Evolutionary conservation across 2,113 vertebrate genomes (phyloP), one percentile per base, ranked within the genome.

Genomic region (Serinus canaria): DNA sequence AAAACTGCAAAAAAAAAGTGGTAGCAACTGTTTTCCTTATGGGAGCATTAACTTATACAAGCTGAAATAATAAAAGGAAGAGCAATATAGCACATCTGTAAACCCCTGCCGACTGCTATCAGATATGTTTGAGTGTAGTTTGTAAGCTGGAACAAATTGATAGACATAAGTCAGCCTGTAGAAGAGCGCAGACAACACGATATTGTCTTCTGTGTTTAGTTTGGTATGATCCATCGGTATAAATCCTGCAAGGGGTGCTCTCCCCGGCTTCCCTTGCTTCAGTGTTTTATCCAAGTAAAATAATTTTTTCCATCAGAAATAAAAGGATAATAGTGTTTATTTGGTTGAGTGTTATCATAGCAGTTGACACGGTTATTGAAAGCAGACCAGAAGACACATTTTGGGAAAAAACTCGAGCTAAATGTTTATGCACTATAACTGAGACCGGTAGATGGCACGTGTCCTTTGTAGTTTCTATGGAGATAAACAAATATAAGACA

Each of bases 241-340:
- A 52, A 55, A 11, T 56, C n/a, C 35, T 17, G 1, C 18, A 28
- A 64, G 7, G 2, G 22, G 3, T 58, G 55, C 74, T 74, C 43
- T 35, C 2, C 2, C 11, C 2, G 2, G 5, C 3, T 55, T 89
- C 11, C 6, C 6, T 55, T 70, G 5, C 6, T 53, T 74, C 0
- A 1, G 6, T 30, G 7, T 53, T 86, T 76, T 43, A 60, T 37
- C 8, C 3, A 4, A 58, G 14, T 4, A 63, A 76, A 72, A 49
- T 27, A 39, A 15, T 24, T 60, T 64, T 27, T 68, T 60, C 33
- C 8, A 16, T 31, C 9, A 69, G 24, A 89, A 94, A 76, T 73
- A 44, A 58, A 60, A 58, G 10, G 8, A 30, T 25, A 85, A 15
- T 27, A 24, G 3, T n/a, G 10, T 41, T 77, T 67, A 47, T 83